Conservation (phyloP, 64 coral and sea anemone species). For the Acropora yongei region DNA sequence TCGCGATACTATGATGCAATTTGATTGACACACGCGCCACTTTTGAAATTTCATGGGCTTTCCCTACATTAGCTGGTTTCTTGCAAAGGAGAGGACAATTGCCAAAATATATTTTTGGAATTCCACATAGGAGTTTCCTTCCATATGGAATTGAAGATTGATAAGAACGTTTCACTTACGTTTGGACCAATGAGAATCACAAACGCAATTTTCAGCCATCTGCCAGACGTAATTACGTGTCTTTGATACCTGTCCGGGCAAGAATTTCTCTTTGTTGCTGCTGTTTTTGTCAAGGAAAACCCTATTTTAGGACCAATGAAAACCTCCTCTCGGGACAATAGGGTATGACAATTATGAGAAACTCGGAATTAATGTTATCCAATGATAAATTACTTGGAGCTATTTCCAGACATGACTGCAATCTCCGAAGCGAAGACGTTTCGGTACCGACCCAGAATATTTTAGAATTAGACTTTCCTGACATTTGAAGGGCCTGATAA, state of each 20-base stretch:
- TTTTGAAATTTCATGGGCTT: slow-evolving; percentile 18
- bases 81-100: not conserved
- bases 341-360: not conserved
- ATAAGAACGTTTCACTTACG: no score
- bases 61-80: not conserved
- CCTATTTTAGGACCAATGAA: not conserved
- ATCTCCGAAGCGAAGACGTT: not conserved
- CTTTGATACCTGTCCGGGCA: not conserved
- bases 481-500: not conserved
- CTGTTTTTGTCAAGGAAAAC: not conserved
- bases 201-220: not conserved
- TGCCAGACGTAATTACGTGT: not conserved
- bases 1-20: not conserved
- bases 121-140: not conserved
- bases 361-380: not conserved
- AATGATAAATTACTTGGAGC: not conserved
- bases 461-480: not conserved
- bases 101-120: not conserved
- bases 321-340: not conserved
- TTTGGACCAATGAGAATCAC: not conserved
- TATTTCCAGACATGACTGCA: slow-evolving; percentile 41
- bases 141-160: not conserved
- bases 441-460: not conserved
- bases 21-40: slow-evolving; percentile 14
- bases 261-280: not conserved